A percentile compares a stretch with the other conserved stretches of the same genome.
These are phyloP conservation scores for Cladorhizidae sp. DNA, from an alignment of 37 sponge, comb jelly and placozoan species.

Conservation along the genomic window DNA sequence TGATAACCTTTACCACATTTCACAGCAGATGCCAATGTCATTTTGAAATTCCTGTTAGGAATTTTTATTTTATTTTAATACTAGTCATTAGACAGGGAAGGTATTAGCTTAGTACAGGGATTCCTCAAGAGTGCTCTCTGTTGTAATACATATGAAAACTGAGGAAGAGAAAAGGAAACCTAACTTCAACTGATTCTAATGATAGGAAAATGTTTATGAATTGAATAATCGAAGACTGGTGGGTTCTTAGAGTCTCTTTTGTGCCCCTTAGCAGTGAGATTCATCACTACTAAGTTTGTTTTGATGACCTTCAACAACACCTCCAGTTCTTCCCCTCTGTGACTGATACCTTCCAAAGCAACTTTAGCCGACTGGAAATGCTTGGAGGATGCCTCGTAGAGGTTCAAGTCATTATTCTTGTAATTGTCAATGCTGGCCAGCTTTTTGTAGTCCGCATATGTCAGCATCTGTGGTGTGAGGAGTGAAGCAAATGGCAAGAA, in stretches of 20 bases:
- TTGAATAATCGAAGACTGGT: conserved; percentile 79
- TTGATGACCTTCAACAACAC: conserved; percentile 79
- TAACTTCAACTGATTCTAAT: conserved; percentile 49
- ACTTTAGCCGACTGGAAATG: conserved; percentile 66
- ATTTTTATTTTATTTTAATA: too few relatives aligned
- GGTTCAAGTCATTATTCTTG: conserved; percentile 60
- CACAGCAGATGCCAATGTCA: too few relatives aligned
- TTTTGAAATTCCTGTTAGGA: too few relatives aligned
- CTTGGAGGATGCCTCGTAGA: conserved; percentile 65
- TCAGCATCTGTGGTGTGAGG: conserved; percentile 72
- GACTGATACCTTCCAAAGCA: conserved; percentile 53
- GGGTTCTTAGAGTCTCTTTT: conserved; percentile 68
- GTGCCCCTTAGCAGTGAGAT: conserved; percentile 88
- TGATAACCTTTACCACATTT: too few relatives aligned
- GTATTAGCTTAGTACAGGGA: too few relatives aligned
- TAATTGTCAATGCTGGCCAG: conserved; percentile 60
- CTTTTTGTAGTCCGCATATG: conserved; percentile 65
- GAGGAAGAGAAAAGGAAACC: neutral
- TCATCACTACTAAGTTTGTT: conserved; percentile 90
- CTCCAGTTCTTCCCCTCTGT: conserved; percentile 34
- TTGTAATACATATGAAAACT: too few relatives aligned
- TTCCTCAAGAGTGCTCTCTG: too few relatives aligned
- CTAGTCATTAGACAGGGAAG: too few relatives aligned
- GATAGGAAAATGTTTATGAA: conserved; percentile 87
- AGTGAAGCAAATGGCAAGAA: conserved; percentile 76